A percentile compares a stretch with the other conserved stretches of the same genome.
Evolutionary conservation across 1,140 invertebrate species (phyloP).

Genomic region (Zeugodacus cucurbitae): DNA sequence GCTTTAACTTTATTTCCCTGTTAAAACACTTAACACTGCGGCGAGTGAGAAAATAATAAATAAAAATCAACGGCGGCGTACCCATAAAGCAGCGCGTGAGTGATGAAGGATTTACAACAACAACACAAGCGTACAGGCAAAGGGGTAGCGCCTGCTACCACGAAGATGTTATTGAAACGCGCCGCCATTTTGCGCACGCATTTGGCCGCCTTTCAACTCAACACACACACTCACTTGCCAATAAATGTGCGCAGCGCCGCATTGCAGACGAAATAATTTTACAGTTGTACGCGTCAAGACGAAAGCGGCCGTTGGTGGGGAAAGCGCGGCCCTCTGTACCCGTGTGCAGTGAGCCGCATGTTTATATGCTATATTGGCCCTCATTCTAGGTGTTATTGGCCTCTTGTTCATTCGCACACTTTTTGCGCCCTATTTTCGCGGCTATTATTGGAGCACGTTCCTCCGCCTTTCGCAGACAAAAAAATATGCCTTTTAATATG

Average conservation of each 20-base stretch:
- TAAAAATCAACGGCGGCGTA: background rate
- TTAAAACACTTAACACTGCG: background rate
- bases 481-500: background rate
- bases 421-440: background rate
- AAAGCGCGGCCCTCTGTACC: background rate
- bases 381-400: background rate
- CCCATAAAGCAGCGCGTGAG: background rate
- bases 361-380: background rate
- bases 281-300: background rate
- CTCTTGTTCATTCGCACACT: background rate
- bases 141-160: no score
- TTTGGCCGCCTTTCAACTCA: slow-evolving; percentile 17
- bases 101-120: background rate
- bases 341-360: background rate
- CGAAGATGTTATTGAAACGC: background rate
- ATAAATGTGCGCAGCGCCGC: background rate
- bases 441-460: background rate
- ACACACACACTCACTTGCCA: background rate
- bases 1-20: background rate
- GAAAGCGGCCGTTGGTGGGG: background rate
- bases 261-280: slow-evolving; percentile 33
- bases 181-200: background rate
- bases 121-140: background rate
- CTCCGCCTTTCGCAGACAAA: background rate
- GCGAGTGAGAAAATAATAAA: background rate